A percentile compares a stretch with the other conserved stretches of the same genome.
phyloP scores from a whole-genome alignment of 1,140 invertebrate species.

The Diorhabda sublineata region DNA sequence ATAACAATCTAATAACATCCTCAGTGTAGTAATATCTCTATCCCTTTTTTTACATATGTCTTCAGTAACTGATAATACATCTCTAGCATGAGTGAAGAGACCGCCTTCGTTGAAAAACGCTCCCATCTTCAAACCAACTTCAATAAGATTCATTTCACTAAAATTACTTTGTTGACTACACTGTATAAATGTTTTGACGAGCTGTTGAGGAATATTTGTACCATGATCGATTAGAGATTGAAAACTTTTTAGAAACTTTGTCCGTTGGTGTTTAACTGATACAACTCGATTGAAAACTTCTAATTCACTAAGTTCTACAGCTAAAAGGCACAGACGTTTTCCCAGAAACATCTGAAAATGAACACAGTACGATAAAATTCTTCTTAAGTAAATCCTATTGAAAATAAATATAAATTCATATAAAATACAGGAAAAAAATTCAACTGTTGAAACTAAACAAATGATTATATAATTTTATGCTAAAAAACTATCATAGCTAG shows the following conservation, averaged over 20 bases:
- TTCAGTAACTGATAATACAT: slow-evolving; percentile 62
- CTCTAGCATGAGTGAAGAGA: slow-evolving; percentile 71
- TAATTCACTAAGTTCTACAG: slow-evolving; percentile 65
- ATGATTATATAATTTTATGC: no score
- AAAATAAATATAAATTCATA: no score
- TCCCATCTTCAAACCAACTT: slow-evolving; percentile 59
- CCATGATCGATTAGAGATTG: slow-evolving; percentile 62
- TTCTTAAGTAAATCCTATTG: no score
- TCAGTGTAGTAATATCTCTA: slow-evolving; percentile 47
- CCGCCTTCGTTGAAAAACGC: slow-evolving; percentile 83
- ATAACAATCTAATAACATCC: slow-evolving; percentile 64
- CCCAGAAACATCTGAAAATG: slow-evolving; percentile 36
- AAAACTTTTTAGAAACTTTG: slow-evolving; percentile 62
- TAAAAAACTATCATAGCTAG: no score
- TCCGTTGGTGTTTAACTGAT: slow-evolving; percentile 64
- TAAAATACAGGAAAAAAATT: no score
- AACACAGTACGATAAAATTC: no score
- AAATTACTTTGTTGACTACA: slow-evolving; percentile 35
- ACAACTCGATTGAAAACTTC: slow-evolving; percentile 69
- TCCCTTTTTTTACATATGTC: slow-evolving; percentile 55
- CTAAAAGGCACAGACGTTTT: slow-evolving; percentile 33
- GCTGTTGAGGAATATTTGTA: slow-evolving; percentile 52
- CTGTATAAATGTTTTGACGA: slow-evolving; percentile 51
- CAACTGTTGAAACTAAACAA: no score
- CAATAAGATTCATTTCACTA: slow-evolving; percentile 44